Evolutionary conservation across 2,113 vertebrate species (phyloP), one percentile per base, ranked within the genome.

Genomic region (Prietella phreatophila): DNA sequence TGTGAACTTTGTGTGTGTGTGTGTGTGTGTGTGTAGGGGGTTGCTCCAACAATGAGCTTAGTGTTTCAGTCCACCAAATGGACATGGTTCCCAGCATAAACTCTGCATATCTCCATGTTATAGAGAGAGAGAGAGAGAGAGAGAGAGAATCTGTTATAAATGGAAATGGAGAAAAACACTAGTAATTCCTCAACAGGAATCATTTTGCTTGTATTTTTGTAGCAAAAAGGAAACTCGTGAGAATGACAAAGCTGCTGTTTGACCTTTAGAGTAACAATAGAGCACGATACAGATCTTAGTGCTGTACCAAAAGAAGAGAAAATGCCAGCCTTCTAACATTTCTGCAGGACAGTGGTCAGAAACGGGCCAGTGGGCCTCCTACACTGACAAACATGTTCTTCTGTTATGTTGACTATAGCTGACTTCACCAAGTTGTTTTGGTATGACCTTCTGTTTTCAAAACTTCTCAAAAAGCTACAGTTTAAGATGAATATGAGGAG

Each of bases 31-130:
- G 60, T 50, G 87, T 89, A 63, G 33, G 89, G 75, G 85, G 36
- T 88, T 1, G 22, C 76, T 84, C 78, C 27, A 91, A 95, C 94
- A 95, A 94, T 93, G 91, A 92, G 81, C 42, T 60, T 86, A 91
- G 93, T 94, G 94, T 96, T 87, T 60, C 55, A 84, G 50, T n/a
- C 19, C 9, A 82, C 86, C 61, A 83, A 30, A 89, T 55, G 85
- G 89, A 90, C 90, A 89, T 89, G 91, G 92, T 88, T 84, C 89
- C 88, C 76, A 67, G 84, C 36, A 60, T 73, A 55, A 83, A 76
- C 87, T 79, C 73, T 86, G 88, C 78, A 22, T 79, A 73, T 63
- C 73, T 92, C 89, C 33, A 83, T 60, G 47, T 75, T 83, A 0
- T 65, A 33, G 9, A 60, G 85, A 47, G 58, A 53, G 30, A 85